Conservation (phyloP, 2,797 vertebrate species). For the Nasua narica region DNA sequence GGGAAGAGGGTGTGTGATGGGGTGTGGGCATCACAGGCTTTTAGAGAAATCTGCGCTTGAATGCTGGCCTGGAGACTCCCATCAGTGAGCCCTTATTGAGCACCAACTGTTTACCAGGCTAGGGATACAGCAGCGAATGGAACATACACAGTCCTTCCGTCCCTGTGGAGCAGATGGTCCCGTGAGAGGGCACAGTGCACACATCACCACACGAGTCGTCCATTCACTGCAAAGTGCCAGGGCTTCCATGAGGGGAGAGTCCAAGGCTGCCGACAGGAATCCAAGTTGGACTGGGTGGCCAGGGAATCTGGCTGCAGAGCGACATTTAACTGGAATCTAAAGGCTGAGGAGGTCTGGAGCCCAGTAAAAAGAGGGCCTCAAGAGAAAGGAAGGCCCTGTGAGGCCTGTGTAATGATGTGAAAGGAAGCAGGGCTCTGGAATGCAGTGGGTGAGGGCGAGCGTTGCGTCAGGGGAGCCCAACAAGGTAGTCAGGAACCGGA, state of each 20-base stretch:
- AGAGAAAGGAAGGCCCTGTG: not conserved
- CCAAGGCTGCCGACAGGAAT: not conserved
- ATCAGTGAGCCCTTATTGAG: not conserved
- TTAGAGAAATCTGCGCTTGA: fast-evolving
- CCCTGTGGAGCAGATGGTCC: not conserved
- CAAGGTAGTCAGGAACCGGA: not conserved
- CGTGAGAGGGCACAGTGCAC: not conserved
- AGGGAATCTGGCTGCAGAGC: not conserved
- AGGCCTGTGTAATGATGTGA: not conserved
- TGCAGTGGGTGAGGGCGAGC: not conserved
- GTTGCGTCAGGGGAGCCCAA: not conserved
- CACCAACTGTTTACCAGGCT: not conserved
- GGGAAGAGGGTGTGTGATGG: not conserved
- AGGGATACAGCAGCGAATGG: not conserved
- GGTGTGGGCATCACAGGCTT: not conserved
- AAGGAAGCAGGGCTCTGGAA: not conserved
- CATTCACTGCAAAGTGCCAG: not conserved
- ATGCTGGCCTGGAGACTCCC: not conserved
- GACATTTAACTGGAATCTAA: not conserved
- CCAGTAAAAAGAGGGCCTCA: not conserved
- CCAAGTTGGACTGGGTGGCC: not conserved
- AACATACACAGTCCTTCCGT: fast-evolving
- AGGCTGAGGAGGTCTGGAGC: not conserved
- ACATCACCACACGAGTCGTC: not conserved
- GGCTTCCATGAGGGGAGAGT: not conserved